Percentiles rank a stretch among this genome's conserved stretches.
Evolutionary conservation across 2,888 invertebrate species (phyloP).

Genomic region (Drosophila kokeensis): DNA sequence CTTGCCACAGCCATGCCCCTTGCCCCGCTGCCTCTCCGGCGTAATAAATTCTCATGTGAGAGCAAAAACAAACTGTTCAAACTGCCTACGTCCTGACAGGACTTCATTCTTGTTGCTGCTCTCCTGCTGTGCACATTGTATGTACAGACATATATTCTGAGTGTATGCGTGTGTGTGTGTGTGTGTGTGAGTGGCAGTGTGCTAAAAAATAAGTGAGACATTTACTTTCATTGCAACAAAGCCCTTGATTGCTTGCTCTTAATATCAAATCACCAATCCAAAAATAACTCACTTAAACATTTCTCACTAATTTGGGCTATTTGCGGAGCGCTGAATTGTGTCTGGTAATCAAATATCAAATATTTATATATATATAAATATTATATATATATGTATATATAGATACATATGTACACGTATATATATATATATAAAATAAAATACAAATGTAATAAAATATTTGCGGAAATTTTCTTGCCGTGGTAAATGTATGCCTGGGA

Average conservation of each 20-base stretch:
- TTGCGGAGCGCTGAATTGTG: conserved; percentile 11
- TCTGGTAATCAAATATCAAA: conserved; percentile 9
- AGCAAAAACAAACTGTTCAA: conserved; percentile 32
- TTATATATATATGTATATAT: neutral
- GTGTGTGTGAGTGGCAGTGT: conserved; percentile 36
- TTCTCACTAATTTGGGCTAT: conserved; percentile 32
- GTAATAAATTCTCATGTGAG: conserved; percentile 71
- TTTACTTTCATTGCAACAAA: conserved; percentile 72
- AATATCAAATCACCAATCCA: conserved; percentile 56
- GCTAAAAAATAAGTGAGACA: conserved; percentile 71
- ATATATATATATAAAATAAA: neutral
- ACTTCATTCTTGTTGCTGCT: conserved; percentile 20
- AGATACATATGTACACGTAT: neutral
- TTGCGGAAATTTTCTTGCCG: neutral
- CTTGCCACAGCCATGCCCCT: conserved; percentile 10
- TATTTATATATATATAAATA: neutral
- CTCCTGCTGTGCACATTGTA: conserved; percentile 30
- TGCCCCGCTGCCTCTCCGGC: conserved; percentile 11
- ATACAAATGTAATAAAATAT: conserved; percentile 10
- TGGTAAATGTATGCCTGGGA: neutral
- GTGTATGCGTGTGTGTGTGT: neutral
- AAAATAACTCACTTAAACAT: conserved; percentile 37
- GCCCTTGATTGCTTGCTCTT: conserved; percentile 73
- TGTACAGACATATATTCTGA: conserved; percentile 16
- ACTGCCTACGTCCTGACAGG: conserved; percentile 33